phyloP scores from a whole-genome alignment of 1,140 invertebrate genomes.

The Euura lappo region DNA sequence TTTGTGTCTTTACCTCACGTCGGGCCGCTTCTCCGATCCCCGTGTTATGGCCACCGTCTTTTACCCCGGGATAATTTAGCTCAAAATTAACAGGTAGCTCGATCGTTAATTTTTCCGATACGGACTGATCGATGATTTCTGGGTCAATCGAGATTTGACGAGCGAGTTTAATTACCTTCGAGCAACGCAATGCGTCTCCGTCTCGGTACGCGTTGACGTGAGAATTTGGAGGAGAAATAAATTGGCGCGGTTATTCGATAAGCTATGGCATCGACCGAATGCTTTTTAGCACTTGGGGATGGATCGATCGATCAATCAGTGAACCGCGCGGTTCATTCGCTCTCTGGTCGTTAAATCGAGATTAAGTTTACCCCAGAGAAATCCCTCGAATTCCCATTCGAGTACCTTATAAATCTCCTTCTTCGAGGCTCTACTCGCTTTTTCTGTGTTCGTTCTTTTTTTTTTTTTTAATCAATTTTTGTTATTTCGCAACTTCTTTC shows the following conservation, averaged over 20 bases:
- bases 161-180: too few relatives aligned
- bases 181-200: too few relatives aligned
- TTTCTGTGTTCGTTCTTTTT: neutral
- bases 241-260: neutral
- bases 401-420: too few relatives aligned
- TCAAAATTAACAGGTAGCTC: too few relatives aligned
- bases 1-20: neutral
- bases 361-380: slow-evolving; percentile 3
- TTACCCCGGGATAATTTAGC: too few relatives aligned
- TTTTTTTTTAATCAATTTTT: too few relatives aligned
- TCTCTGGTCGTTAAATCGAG: neutral
- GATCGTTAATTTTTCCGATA: too few relatives aligned
- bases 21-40: neutral
- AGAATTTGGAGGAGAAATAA: neutral
- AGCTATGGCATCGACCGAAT: neutral
- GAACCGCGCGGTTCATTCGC: neutral
- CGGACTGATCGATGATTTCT: too few relatives aligned
- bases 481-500: too few relatives aligned
- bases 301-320: neutral
- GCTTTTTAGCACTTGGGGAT: neutral
- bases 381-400: neutral
- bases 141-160: too few relatives aligned
- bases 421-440: neutral
- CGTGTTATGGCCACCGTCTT: too few relatives aligned
- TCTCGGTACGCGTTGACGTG: too few relatives aligned